Conservation (phyloP, 2,797 vertebrate genomes). For the Rhodeus uyekii region DNA sequence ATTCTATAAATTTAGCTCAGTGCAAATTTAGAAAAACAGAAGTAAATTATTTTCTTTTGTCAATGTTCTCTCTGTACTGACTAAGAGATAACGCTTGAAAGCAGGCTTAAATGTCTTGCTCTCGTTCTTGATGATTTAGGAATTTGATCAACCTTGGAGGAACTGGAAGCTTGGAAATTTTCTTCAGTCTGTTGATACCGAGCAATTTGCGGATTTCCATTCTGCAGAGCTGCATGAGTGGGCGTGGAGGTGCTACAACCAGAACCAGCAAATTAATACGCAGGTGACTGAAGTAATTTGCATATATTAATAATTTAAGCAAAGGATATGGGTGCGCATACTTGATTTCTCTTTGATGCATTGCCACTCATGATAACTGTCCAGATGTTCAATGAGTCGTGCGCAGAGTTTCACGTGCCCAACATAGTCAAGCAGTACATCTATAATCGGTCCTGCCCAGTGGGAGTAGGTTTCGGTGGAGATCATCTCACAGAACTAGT, state of each 20-base stretch:
- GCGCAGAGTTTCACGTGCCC: constrained; percentile 90
- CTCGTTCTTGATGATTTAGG: constrained; percentile 61
- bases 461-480: constrained; percentile 82
- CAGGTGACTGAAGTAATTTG: not conserved
- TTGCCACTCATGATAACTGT: constrained; percentile 89
- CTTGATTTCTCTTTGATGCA: constrained; percentile 89
- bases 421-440: constrained; percentile 92
- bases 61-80: not conserved
- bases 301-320: constrained; percentile 23
- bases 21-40: not conserved
- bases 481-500: constrained; percentile 93
- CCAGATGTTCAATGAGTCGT: constrained; percentile 87
- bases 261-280: constrained; percentile 9
- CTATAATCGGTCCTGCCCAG: constrained; percentile 94
- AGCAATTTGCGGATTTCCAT: constrained; percentile 77
- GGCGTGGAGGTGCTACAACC: constrained; percentile 82
- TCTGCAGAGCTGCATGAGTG: constrained; percentile 82
- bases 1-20: not conserved
- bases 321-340: constrained; percentile 58
- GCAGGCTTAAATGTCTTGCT: not conserved
- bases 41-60: not conserved
- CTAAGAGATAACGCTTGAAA: not conserved
- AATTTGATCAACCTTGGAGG: constrained; percentile 78
- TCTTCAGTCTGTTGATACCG: constrained; percentile 75
- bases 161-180: constrained; percentile 77